phyloP scores from a whole-genome alignment of 2,113 vertebrate species.

The Nannospalax galili region DNA sequence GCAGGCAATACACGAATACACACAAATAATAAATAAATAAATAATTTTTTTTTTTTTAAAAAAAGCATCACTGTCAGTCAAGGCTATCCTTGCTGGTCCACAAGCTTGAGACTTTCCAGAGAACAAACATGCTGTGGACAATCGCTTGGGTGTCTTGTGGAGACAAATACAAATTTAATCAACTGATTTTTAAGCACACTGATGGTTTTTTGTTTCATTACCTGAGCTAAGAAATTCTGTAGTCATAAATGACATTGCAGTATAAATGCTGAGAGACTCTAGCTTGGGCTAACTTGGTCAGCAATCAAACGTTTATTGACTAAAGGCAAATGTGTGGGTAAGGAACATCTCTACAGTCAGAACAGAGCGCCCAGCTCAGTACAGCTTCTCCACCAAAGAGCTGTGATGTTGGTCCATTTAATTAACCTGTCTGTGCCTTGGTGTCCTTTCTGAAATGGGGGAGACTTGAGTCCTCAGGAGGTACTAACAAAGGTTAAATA shows the following conservation, averaged over 20 bases:
- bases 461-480: not conserved
- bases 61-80: constrained; percentile 4
- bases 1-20: too few species aligned
- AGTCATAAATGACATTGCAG: constrained; percentile 50
- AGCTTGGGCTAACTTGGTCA: constrained; percentile 56
- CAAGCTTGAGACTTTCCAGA: constrained; percentile 35
- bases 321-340: not conserved
- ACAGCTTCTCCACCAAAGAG: not conserved
- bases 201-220: constrained; percentile 48
- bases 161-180: constrained; percentile 60
- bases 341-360: not conserved
- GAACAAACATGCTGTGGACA: constrained; percentile 35
- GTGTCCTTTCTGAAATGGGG: constrained; percentile 33
- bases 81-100: not conserved
- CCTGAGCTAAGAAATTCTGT: constrained; percentile 52
- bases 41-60: too few species aligned
- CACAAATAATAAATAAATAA: too few species aligned
- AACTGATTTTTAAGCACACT: constrained; percentile 28
- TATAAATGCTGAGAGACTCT: constrained; percentile 46
- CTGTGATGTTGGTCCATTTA: not conserved
- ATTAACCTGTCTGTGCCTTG: not conserved
- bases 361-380: not conserved
- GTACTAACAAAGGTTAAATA: not conserved
- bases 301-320: constrained; percentile 31
- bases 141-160: constrained; percentile 19